Evolutionary conservation across 2,888 invertebrate species (phyloP).

Genomic region (Urechis unicinctus): DNA sequence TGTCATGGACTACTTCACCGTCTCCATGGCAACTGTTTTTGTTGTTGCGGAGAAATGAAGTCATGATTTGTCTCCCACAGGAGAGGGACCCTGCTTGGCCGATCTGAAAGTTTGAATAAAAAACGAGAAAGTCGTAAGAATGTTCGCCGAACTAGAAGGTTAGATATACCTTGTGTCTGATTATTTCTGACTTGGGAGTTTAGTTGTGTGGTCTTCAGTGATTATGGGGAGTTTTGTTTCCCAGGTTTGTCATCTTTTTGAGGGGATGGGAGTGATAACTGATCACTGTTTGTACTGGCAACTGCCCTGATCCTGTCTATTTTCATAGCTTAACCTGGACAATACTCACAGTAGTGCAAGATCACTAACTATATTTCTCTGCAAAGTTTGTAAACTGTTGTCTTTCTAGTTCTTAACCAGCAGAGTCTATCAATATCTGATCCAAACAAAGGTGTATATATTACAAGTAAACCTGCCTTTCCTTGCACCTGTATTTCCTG

Average conservation of each 20-base stretch:
- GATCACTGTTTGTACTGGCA: no score
- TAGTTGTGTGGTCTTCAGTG: not conserved
- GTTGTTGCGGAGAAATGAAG: not conserved
- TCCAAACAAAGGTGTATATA: no score
- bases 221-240: not conserved
- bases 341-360: no score
- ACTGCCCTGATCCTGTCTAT: no score
- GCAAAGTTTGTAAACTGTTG: no score
- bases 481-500: no score
- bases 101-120: conserved; percentile 67
- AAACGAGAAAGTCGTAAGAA: conserved; percentile 13
- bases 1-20: not conserved
- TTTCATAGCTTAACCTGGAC: no score
- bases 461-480: no score
- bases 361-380: no score
- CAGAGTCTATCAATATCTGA: no score
- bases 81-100: conserved; percentile 50
- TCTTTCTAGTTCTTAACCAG: no score
- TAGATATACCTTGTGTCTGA: not conserved
- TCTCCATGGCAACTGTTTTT: not conserved
- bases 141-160: conserved; percentile 20
- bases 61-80: not conserved
- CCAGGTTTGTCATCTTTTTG: not conserved
- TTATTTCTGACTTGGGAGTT: not conserved
- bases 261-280: no score